Base-by-base conservation (phyloP, 1,140 invertebrate genomes). In the Bombus haemorrhoidalis region DNA sequence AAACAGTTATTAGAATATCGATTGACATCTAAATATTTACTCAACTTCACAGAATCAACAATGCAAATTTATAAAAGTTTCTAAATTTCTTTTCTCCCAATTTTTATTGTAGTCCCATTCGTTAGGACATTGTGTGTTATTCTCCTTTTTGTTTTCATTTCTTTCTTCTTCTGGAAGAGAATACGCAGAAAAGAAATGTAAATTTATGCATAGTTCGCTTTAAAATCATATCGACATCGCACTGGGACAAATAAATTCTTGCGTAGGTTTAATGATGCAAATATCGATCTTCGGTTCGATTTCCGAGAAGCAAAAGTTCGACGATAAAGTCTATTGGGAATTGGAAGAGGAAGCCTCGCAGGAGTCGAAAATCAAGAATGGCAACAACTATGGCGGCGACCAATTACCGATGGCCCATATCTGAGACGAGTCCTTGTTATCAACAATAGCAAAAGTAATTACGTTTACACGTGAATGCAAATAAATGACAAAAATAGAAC, bases 281-380 rank as follows among this genome's bases (percentile, higher is more conserved):
- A 79, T 94, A 43, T 89, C 95, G 10, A 68, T 94, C 10, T 95
- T 94, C 81, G 95, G 94, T 37, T 91, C 93, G 47, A 92, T 96
- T 22, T 86, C 91, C 1, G 93, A 95, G 47, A 94, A 95, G 18
- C 81, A 94, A n/a, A 93, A 94, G 76, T 96, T 96, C 85, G 93
- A 96, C 73, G 96, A 96, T 86, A 84, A 90, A 15, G 83, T 91
- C 12, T 87, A 94, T 53, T 96, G 95, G 95, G 95, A 96, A 86
- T 87, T 96, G 28, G 90, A 93, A 85, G 92, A 94, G 32, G 93
- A 95, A 78, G 84, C 85, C n/a, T 83, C 88, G 22, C 81, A 92
- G 8, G 91, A 94, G 59, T 90, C 81, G 25, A 91, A 89, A 77
- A 89, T 86, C 43, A 91, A 91, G 39, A 91, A 92, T 34, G 86